Evolutionary conservation across 2,888 invertebrate genomes (phyloP).

Genomic region (Diaperis boleti): DNA sequence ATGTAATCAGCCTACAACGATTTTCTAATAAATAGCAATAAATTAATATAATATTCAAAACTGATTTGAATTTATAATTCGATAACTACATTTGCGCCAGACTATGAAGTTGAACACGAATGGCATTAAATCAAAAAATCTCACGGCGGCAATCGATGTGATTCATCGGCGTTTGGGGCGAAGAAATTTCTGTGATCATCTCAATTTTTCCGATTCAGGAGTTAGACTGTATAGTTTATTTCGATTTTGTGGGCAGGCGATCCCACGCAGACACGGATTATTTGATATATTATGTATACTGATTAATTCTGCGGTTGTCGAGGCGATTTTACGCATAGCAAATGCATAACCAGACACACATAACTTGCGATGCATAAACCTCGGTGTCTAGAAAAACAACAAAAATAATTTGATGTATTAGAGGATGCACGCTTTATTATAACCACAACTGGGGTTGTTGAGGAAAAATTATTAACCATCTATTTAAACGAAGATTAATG

Average conservation of each 20-base stretch:
- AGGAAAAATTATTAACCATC: too few relatives aligned
- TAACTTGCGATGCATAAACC: too few relatives aligned
- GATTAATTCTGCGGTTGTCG: conserved; percentile 14
- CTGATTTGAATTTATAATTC: conserved; percentile 38
- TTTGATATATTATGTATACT: conserved; percentile 15
- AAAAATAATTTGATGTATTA: too few relatives aligned
- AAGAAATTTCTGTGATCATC: conserved; percentile 5
- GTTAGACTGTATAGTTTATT: conserved; percentile 1
- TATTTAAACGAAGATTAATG: too few relatives aligned
- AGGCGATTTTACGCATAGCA: conserved; percentile 11
- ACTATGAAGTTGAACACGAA: conserved; percentile 25
- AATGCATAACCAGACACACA: too few relatives aligned
- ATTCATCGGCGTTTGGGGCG: conserved; percentile 22
- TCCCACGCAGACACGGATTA: conserved; percentile 4
- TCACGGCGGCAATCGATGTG: conserved; percentile 13
- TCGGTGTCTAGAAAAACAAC: too few relatives aligned
- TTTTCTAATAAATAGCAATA: conserved; percentile 38
- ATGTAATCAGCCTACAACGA: conserved; percentile 36
- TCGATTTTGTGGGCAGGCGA: background rate
- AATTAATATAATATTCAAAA: conserved; percentile 37
- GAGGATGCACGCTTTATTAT: too few relatives aligned
- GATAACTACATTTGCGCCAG: conserved; percentile 34
- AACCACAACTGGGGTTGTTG: too few relatives aligned
- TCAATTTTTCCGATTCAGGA: background rate
- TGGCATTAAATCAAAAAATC: conserved; percentile 24